phyloP scores from a whole-genome alignment of 2,113 vertebrate genomes.

The Nematolebias whitei region DNA sequence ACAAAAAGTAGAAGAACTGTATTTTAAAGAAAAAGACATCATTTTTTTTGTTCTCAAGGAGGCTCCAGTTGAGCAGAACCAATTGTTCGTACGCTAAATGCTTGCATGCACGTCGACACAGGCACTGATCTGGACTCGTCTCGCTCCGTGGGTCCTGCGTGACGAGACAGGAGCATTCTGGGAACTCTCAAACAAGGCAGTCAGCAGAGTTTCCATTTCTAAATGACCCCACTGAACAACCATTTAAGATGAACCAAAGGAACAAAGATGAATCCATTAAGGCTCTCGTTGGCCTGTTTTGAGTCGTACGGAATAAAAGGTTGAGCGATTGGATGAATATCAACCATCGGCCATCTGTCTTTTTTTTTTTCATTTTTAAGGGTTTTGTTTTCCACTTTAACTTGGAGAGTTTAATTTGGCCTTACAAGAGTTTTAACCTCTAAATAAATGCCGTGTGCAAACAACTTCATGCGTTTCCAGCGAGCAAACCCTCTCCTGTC shows the following conservation, averaged over 20 bases:
- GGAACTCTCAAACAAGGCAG: conserved; percentile 72
- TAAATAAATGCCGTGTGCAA: no score
- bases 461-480: no score
- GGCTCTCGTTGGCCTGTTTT: conserved; percentile 33
- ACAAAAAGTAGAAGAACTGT: conserved; percentile 62
- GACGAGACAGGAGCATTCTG: conserved; percentile 65
- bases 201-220: conserved; percentile 32
- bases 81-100: conserved; percentile 56
- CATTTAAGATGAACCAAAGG: conserved; percentile 22
- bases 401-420: no score
- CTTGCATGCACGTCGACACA: conserved; percentile 78
- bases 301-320: conserved; percentile 21
- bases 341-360: no score
- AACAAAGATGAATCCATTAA: conserved; percentile 40
- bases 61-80: conserved; percentile 52
- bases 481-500: no score
- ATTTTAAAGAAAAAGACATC: conserved; percentile 45
- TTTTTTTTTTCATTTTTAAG: no score
- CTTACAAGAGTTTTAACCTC: no score
- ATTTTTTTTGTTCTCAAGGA: conserved; percentile 22
- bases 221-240: conserved; percentile 3
- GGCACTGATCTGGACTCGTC: conserved; percentile 78
- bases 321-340: no score
- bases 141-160: conserved; percentile 55
- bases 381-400: no score